phyloP scores from a whole-genome alignment of 2,888 invertebrate genomes.

The Choreutis nemorana region DNA sequence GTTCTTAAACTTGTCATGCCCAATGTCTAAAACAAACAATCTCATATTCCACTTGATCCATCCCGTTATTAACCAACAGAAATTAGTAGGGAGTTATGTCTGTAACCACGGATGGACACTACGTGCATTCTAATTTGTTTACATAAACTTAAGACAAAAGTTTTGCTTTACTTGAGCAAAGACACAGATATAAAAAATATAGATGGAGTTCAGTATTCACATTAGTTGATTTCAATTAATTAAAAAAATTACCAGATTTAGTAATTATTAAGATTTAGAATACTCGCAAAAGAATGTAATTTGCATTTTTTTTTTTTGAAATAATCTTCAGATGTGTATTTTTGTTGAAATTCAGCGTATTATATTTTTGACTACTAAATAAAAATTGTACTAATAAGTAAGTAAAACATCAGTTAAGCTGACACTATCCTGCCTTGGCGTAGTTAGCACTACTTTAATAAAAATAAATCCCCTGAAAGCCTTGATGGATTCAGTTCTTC shows the following conservation, averaged over 20 bases:
- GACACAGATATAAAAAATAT: neutral
- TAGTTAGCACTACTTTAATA: neutral
- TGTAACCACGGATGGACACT: conserved; percentile 15
- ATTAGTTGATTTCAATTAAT: neutral
- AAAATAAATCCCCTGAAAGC: neutral
- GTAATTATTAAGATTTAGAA: too few relatives aligned
- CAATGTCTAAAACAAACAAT: conserved; percentile 28
- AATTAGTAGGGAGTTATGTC: conserved; percentile 17
- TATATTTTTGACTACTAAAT: too few relatives aligned
- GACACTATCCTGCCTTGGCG: too few relatives aligned
- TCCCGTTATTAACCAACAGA: conserved; percentile 46
- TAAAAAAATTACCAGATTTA: neutral
- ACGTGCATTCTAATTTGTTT: conserved; percentile 34
- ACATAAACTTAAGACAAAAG: conserved; percentile 41
- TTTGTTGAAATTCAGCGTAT: too few relatives aligned
- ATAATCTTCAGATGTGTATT: too few relatives aligned
- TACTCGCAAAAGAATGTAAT: too few relatives aligned
- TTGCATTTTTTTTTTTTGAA: too few relatives aligned
- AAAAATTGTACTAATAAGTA: too few relatives aligned
- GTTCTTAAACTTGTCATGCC: conserved; percentile 2
- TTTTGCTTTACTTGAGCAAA: conserved; percentile 9
- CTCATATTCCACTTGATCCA: conserved; percentile 37
- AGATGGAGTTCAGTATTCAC: neutral
- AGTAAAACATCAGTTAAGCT: too few relatives aligned
- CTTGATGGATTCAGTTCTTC: too few relatives aligned